Percentiles rank a stretch among this genome's conserved stretches.
Conservation (phyloP, 2,113 vertebrate genomes). For the Hirundichthys speculiger region DNA sequence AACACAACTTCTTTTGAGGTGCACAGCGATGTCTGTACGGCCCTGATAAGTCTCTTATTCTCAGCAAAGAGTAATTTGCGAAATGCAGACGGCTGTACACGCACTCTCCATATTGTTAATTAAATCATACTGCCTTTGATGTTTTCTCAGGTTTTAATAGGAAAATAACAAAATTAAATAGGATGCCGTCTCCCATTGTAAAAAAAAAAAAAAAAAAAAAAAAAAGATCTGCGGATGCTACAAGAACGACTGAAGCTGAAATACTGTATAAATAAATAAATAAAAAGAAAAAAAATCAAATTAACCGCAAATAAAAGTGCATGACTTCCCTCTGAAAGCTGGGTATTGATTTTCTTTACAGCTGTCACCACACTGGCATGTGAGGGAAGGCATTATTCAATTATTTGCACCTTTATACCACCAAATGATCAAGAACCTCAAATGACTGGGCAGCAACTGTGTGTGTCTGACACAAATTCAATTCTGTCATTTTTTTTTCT, state of each 20-base stretch:
- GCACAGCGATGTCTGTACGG: slow-evolving; percentile 76
- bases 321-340: slow-evolving; percentile 32
- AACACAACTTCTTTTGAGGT: slow-evolving; percentile 82
- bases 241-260: slow-evolving; percentile 62
- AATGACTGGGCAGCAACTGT: slow-evolving; percentile 16
- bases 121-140: slow-evolving; percentile 84
- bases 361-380: slow-evolving; percentile 30
- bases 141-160: slow-evolving; percentile 79
- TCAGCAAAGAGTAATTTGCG: slow-evolving; percentile 80
- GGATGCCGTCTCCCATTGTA: slow-evolving; percentile 63
- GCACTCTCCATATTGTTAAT: slow-evolving; percentile 82
- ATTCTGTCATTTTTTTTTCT: neutral
- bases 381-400: slow-evolving; percentile 32
- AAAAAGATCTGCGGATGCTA: slow-evolving; percentile 63
- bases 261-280: slow-evolving; percentile 36
- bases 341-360: slow-evolving; percentile 50
- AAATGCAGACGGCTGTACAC: slow-evolving; percentile 76
- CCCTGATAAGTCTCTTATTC: slow-evolving; percentile 83
- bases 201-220: slow-evolving; percentile 73
- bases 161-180: slow-evolving; percentile 76
- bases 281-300: slow-evolving; percentile 59
- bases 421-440: slow-evolving; percentile 26
- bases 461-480: neutral
- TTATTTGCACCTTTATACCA: slow-evolving; percentile 43
- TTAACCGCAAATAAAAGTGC: slow-evolving; percentile 59